Base-by-base conservation (phyloP, 2,113 vertebrate species). In the Thalassarche chlororhynchos region DNA sequence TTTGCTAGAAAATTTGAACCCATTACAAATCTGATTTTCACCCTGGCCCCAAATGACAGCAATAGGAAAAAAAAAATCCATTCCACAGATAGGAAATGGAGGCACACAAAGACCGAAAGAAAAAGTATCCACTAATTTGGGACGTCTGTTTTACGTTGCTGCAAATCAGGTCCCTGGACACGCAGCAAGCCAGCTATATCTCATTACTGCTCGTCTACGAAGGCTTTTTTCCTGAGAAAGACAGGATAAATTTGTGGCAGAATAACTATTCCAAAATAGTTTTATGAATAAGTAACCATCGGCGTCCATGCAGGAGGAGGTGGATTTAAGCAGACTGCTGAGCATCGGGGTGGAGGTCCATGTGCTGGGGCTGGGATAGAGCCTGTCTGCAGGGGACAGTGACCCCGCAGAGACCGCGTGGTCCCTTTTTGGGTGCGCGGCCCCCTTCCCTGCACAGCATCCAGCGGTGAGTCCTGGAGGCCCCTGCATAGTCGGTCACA, bases 1-100 rank as follows among this genome's bases (percentile, higher is more conserved):
- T 89, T 87, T 86, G 74, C 89, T 77, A 34, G 71, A 86, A 92
- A 78, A 91, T 61, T 12, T 36, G 24, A 91, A 47, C 20, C 23
- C 20, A 23, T 95, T 96, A 55, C 62, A 88, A 93, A 84, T 95
- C 85, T 88, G 62, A 96, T 96, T 96, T 96, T 92, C 89, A 86
- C 90, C 28, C 44, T 79, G 28, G 46, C 2, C 79, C 34, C 66
- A 77, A 80, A 93, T 58, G 88, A 88, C 40, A 65, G 36, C 38
- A 77, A 57, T 26, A n/a, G 13, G 52, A 55, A 18, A 31, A 66
- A 72, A 44, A 18, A 38, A 68, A 47, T 66, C 60, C n/a, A 21
- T 91, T 64, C 52, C 57, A 52, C 9, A 52, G 44, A 23, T 82
- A 71, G 61, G 62, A 82, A 90, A 70, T 77, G 54, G 49, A 86